Base-by-base conservation (phyloP, 2,797 vertebrate species). In the Chaunax sp. region DNA sequence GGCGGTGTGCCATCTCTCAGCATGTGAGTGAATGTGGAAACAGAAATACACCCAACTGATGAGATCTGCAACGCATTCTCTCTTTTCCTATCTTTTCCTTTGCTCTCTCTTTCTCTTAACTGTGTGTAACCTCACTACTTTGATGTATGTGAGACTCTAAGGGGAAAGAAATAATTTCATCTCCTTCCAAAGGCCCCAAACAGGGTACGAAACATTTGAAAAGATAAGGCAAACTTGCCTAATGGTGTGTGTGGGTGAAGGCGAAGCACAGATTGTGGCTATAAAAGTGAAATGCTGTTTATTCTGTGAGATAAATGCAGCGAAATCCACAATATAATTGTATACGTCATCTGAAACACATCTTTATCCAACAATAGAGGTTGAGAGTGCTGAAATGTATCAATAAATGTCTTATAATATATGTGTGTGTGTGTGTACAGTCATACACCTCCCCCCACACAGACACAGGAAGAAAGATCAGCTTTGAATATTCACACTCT, bases 211-310 rank as follows among this genome's bases (percentile, higher is more conserved):
- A 75, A 49, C 61, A 19, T 87, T 87, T 88, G 87, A 90, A 86
- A 84, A 65, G 67, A 73, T 65, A 78, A 78, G 64, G 76, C 69
- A 86, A 83, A 87, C 77, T 85, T 77, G 71, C 57, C 82, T 90
- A 91, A 90, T 90, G 78, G 78, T 72, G 80, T 72, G 80, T 78
- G 84, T 87, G 82, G 83, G 87, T 45, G 77, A 80, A 62, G 67
- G 73, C 51, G 73, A 78, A 69, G 70, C 74, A 78, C 50, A 79
- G 70, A 84, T 74, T 46, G 56, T 72, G 71, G 45, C 66, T 46
- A 45, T 62, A 60, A 79, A 76, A 80, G 44, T 0, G 2, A 77
- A 80, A 73, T 72, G 5, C 69, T 76, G 76, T 77, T 66, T 65
- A 51, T 61, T 64, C 69, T 64, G 26, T 61, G 64, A 73, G 62